Evolutionary conservation across 2,888 invertebrate genomes (phyloP).

Genomic region (Chymomyza amoena): DNA sequence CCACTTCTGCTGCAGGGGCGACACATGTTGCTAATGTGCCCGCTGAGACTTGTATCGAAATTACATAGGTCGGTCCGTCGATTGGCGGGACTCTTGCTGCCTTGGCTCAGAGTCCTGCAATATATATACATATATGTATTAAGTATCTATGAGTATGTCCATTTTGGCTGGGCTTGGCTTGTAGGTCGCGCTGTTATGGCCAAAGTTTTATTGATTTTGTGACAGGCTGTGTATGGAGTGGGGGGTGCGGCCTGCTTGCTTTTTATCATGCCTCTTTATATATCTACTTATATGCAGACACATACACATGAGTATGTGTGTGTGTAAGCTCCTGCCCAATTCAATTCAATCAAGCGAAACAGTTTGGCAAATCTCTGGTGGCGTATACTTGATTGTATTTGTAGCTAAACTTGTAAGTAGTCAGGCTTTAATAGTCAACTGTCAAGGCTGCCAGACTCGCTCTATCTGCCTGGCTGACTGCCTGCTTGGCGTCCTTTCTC

Average conservation of each 20-base stretch:
- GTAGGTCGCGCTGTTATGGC: conserved; percentile 24
- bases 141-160: not conserved
- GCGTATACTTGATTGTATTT: conserved; percentile 63
- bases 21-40: conserved; percentile 72
- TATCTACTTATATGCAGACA: not conserved
- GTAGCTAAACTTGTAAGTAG: conserved; percentile 21
- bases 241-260: not conserved
- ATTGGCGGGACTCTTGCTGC: not conserved
- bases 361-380: conserved; percentile 70
- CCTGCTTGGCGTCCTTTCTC: conserved; percentile 9
- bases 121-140: not conserved
- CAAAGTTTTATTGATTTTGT: conserved; percentile 67
- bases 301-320: conserved; percentile 11
- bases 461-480: conserved; percentile 32
- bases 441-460: not conserved
- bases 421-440: not conserved
- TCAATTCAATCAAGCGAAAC: conserved; percentile 69
- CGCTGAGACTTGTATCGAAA: conserved; percentile 66
- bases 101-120: not conserved
- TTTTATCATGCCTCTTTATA: not conserved
- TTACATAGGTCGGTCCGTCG: conserved; percentile 62
- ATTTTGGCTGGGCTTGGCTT: conserved; percentile 18
- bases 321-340: conserved; percentile 62
- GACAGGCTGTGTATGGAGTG: conserved; percentile 38
- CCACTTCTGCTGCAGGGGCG: conserved; percentile 55